These are phyloP conservation scores for Carlito syrichta DNA, from an alignment of 2,113 vertebrate genomes.

Conservation along the genomic window DNA sequence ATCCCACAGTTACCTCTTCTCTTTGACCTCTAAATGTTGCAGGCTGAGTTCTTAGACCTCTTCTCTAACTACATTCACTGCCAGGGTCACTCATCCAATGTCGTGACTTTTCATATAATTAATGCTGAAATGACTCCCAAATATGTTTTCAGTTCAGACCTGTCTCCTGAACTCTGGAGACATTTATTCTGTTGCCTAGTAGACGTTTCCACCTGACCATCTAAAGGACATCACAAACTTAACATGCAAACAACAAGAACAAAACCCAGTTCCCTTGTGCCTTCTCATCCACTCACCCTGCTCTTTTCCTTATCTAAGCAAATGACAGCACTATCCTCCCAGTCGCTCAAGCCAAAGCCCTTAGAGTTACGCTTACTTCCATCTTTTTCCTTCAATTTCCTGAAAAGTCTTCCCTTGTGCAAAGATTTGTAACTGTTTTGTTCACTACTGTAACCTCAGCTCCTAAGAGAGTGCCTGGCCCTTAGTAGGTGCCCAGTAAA, in stretches of 20 bases:
- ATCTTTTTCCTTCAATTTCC: background rate
- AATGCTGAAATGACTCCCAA: background rate
- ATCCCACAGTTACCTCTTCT: background rate
- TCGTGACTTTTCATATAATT: slow-evolving; percentile 13
- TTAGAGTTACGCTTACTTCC: background rate
- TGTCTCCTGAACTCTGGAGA: slow-evolving; percentile 14
- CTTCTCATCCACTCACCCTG: background rate
- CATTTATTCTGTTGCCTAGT: background rate
- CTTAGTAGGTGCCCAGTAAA: background rate
- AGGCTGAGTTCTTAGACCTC: background rate
- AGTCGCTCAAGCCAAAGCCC: background rate
- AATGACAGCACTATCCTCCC: background rate
- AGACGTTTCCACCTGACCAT: background rate
- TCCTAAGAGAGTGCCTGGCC: background rate
- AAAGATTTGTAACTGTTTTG: background rate
- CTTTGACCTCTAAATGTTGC: background rate
- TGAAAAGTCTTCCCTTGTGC: background rate
- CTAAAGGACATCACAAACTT: background rate
- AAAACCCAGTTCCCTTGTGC: background rate
- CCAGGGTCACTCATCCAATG: background rate
- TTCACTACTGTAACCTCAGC: background rate
- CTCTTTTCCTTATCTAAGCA: background rate
- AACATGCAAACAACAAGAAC: background rate
- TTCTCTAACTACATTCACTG: background rate
- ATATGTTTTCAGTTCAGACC: background rate